Evolutionary conservation across 2,888 invertebrate species (phyloP).

Genomic region (Trisateles emortualis): DNA sequence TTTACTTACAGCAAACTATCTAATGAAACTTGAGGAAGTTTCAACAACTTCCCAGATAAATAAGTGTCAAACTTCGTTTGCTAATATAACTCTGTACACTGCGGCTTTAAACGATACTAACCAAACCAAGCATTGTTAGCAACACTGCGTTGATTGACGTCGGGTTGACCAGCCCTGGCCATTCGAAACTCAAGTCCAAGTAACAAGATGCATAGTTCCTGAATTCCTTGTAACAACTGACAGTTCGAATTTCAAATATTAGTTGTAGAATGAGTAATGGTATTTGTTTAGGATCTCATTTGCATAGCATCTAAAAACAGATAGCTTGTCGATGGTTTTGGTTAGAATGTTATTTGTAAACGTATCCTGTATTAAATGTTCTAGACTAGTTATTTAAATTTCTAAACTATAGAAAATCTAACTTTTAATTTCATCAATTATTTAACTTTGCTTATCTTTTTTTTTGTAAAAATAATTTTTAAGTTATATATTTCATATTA

Average conservation of each 20-base stretch:
- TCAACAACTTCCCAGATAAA: slow-evolving; percentile 23
- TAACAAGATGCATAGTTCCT: slow-evolving; percentile 66
- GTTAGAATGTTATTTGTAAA: slow-evolving; percentile 17
- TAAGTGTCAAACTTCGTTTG: slow-evolving; percentile 36
- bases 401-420: no score
- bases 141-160: slow-evolving; percentile 78
- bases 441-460: no score
- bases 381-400: no score
- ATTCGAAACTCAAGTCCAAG: slow-evolving; percentile 59
- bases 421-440: no score
- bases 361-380: slow-evolving; percentile 8
- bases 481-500: no score
- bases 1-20: neutral
- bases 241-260: slow-evolving; percentile 68
- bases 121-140: slow-evolving; percentile 58
- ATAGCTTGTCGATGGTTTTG: slow-evolving; percentile 23
- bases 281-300: slow-evolving; percentile 56
- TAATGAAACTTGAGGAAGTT: slow-evolving; percentile 2
- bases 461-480: no score
- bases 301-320: slow-evolving; percentile 40
- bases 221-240: slow-evolving; percentile 55
- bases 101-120: slow-evolving; percentile 35
- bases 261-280: slow-evolving; percentile 70
- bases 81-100: slow-evolving; percentile 36
- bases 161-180: slow-evolving; percentile 74